Conservation (phyloP, 2,888 invertebrate species). For the Ennomos erosarius region DNA sequence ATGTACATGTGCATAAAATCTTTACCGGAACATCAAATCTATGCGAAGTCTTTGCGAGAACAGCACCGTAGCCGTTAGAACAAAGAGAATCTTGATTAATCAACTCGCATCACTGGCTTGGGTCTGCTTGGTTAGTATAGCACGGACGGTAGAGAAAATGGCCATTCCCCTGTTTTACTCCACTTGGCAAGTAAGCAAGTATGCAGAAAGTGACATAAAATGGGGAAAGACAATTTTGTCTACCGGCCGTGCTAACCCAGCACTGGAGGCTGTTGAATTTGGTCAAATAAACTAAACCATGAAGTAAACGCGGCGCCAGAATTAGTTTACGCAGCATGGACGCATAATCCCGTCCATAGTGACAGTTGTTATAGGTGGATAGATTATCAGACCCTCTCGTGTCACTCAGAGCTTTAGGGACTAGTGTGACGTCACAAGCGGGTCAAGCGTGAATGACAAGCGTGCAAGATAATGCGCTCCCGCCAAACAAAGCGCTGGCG, state of each 20-base stretch:
- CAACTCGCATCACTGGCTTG: constrained; percentile 4
- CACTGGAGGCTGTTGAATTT: constrained; percentile 7
- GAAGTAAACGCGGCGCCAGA: constrained; percentile 16
- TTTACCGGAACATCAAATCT: constrained; percentile 16
- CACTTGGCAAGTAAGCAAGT: too few species aligned
- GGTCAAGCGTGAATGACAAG: constrained; percentile 66
- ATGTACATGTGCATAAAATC: constrained; percentile 1
- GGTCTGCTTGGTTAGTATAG: too few species aligned
- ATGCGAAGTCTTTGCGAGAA: constrained; percentile 28
- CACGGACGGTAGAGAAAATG: too few species aligned
- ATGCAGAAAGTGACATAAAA: too few species aligned
- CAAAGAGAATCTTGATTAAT: constrained; percentile 25
- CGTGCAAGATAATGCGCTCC: constrained; percentile 60
- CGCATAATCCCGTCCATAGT: not conserved
- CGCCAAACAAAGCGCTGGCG: constrained; percentile 62
- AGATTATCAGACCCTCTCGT: constrained; percentile 42
- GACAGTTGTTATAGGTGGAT: constrained; percentile 18
- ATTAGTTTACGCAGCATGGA: not conserved
- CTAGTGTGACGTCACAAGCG: constrained; percentile 55
- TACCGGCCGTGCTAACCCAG: too few species aligned
- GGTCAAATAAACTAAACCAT: constrained; percentile 10
- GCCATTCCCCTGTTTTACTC: too few species aligned
- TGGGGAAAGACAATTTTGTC: too few species aligned
- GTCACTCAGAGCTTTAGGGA: constrained; percentile 46
- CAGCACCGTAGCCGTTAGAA: constrained; percentile 23